phyloP scores from a whole-genome alignment of 2,113 vertebrate genomes.

The Pandion haliaetus region DNA sequence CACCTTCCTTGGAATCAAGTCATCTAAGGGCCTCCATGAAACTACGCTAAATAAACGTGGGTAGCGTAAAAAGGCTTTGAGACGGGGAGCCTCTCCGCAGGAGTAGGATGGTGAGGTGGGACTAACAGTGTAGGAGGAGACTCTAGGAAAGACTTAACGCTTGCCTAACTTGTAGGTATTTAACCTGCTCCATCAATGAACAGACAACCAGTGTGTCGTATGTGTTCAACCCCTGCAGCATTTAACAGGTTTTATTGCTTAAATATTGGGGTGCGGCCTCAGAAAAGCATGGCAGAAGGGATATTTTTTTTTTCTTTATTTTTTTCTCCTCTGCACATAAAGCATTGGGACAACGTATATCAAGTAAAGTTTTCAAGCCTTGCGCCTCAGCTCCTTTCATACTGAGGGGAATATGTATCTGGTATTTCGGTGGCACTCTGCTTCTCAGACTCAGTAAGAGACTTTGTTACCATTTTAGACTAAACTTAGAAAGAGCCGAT shows the following conservation, averaged over 20 bases:
- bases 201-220: neutral
- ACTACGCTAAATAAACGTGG: rapidly evolving
- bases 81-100: neutral
- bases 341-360: rapidly evolving
- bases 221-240: neutral
- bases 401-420: neutral
- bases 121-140: neutral
- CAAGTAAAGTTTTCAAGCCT: neutral
- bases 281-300: neutral
- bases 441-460: neutral
- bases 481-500: neutral
- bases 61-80: neutral
- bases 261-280: neutral
- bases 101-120: neutral
- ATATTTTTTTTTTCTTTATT: no score
- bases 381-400: neutral
- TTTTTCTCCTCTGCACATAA: neutral
- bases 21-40: neutral
- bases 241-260: neutral
- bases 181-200: neutral
- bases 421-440: neutral
- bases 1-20: neutral
- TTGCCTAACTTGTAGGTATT: neutral
- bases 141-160: neutral
- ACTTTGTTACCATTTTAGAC: neutral